Evolutionary conservation across 2,888 invertebrate species (phyloP).

Genomic region (Papilio elwesi): DNA sequence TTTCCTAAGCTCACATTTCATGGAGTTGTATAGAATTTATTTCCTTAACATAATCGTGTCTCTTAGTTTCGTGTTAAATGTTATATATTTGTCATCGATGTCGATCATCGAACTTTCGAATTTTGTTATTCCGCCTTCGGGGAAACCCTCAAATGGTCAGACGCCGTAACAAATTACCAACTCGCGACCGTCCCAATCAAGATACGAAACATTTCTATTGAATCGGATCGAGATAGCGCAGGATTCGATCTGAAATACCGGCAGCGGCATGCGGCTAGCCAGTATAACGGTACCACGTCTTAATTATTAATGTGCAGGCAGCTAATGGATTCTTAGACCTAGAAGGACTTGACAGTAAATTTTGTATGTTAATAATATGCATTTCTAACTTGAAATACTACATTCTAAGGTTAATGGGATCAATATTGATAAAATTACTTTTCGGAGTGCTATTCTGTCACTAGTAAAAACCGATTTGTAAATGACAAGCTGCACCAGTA

Average conservation of each 20-base stretch:
- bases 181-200: constrained; percentile 42
- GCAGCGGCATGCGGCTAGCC: neutral
- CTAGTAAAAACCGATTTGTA: no score
- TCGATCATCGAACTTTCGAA: no score
- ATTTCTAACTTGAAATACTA: no score
- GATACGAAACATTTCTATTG: constrained; percentile 44
- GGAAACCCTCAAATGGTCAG: constrained; percentile 33
- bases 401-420: no score
- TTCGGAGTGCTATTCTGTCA: no score
- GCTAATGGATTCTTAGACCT: neutral
- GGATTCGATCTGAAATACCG: constrained; percentile 40
- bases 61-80: no score
- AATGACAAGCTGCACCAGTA: no score
- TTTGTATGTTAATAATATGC: neutral
- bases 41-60: no score
- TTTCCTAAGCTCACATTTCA: no score
- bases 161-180: constrained; percentile 44
- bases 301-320: constrained; percentile 6
- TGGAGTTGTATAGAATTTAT: no score
- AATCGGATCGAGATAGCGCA: constrained; percentile 43
- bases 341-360: neutral
- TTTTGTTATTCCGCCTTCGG: neutral
- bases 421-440: neutral
- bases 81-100: no score
- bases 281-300: constrained; percentile 17